These are phyloP conservation scores for Amiota communis DNA, from an alignment of 2,888 invertebrate species.

Conservation along the genomic window DNA sequence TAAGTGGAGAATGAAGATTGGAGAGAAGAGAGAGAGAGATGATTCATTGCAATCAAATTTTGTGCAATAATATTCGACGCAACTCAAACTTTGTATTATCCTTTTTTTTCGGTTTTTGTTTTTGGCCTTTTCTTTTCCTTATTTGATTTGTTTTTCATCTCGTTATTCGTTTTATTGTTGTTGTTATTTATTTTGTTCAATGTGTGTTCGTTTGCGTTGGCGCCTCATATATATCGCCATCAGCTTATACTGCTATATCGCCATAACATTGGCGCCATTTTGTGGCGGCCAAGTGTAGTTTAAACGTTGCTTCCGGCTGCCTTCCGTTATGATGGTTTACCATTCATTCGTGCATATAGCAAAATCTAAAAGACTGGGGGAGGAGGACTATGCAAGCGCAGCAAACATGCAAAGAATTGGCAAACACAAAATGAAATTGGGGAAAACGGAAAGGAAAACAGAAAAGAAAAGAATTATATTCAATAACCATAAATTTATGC, in stretches of 20 bases:
- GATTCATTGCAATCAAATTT: slow-evolving; percentile 29
- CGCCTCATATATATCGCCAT: not conserved
- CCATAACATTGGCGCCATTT: slow-evolving; percentile 10
- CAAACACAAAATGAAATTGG: not conserved
- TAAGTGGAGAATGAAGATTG: too few relatives aligned
- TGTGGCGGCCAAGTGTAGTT: slow-evolving; percentile 14
- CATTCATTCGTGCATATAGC: not conserved
- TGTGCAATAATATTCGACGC: slow-evolving; percentile 22
- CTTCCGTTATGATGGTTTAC: slow-evolving; percentile 11
- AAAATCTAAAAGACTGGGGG: not conserved
- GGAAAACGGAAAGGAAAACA: not conserved
- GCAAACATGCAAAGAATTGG: not conserved
- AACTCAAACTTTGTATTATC: not conserved
- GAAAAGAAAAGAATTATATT: slow-evolving; percentile 41
- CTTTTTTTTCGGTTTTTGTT: not conserved
- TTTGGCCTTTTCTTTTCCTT: not conserved
- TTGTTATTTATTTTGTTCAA: not conserved
- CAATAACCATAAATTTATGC: slow-evolving; percentile 57
- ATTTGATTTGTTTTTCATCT: too few relatives aligned
- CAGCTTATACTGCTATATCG: too few relatives aligned
- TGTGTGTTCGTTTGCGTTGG: not conserved
- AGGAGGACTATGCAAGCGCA: slow-evolving; percentile 1
- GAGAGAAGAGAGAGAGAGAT: not conserved
- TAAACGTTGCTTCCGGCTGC: slow-evolving; percentile 17
- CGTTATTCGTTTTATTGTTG: not conserved